Conservation (phyloP, 2,113 vertebrate genomes). For the Mesitornis unicolor region DNA sequence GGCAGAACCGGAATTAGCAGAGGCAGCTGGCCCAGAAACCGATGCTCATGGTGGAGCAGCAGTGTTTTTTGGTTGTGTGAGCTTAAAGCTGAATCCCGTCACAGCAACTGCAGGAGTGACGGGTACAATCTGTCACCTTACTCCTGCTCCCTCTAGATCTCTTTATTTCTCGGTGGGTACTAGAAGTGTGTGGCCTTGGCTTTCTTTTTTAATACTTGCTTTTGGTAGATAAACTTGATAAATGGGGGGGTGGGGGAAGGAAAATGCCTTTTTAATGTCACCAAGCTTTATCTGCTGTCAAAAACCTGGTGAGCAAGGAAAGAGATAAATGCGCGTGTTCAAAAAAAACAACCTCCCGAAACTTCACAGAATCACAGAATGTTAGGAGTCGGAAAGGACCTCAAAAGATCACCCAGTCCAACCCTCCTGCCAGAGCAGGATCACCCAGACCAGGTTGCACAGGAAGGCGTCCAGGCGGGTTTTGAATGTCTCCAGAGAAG, state of each 20-base stretch:
- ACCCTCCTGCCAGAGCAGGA: too few relatives aligned
- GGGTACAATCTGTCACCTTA: neutral
- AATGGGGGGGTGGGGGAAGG: neutral
- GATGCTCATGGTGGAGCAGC: neutral
- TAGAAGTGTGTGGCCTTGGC: neutral
- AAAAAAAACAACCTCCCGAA: neutral
- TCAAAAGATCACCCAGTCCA: too few relatives aligned
- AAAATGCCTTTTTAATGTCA: neutral
- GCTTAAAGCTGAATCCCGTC: neutral
- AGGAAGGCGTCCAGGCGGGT: too few relatives aligned
- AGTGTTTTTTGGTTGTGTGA: neutral
- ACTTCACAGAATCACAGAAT: too few relatives aligned
- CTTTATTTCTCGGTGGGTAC: neutral
- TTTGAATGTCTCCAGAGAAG: too few relatives aligned
- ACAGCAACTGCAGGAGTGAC: neutral
- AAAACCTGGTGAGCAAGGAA: neutral
- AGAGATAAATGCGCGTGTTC: fast-evolving
- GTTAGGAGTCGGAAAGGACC: too few relatives aligned
- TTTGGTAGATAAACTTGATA: neutral
- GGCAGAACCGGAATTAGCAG: neutral
- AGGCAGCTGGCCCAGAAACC: neutral
- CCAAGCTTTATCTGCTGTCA: neutral
- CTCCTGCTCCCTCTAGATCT: neutral
- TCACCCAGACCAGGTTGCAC: too few relatives aligned
- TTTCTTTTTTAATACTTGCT: neutral